Evolutionary conservation across 1,140 invertebrate genomes (phyloP), one percentile per base, ranked within the genome.

Genomic region (Heliconius congener): DNA sequence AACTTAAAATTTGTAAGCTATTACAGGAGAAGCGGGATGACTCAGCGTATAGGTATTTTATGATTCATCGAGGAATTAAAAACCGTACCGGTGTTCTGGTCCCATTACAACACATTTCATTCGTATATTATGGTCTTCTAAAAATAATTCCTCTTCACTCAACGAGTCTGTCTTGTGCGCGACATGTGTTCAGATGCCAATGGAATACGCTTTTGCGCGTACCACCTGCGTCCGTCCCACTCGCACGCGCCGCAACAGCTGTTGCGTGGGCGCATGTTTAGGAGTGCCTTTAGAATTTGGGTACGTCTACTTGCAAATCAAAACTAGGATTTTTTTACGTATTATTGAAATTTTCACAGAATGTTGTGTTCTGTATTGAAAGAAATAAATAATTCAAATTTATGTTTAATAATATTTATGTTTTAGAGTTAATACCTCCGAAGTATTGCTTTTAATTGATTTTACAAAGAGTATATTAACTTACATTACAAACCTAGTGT

Each of bases 171-270:
- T 77, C 79, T 74, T 66, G 57, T 80, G 71, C 46, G 60, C 73
- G 84, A 85, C 88, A 91, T 91, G 78, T 91, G 88, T 89, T 89
- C 74, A 39, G 80, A 77, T 83, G 83, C 85, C 82, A 85, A 86
- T 86, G 77, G 71, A 85, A 85, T 82, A 83, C 81, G 82, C 82
- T 82, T 84, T 73, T 83, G 81, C 74, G 66, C 73, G 86, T 83
- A 86, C 87, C 92, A 93, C 91, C 92, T 94, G 92, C 92, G 88
- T 92, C 89, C 92, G 88, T 93, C 88, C 88, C 86, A 82, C 88
- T 88, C 90, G 91, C 92, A 91, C 92, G 90, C 90, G 91, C 88
- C 81, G 79, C 74, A 87, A 84, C 90, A 91, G 89, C 86, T 92
- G 91, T 87, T 89, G 86, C 77, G 78, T 82, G 76, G 81, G 81